A percentile compares a stretch with the other conserved stretches of the same genome.
Evolutionary conservation across 2,797 vertebrate genomes (phyloP).

Genomic region (Poeciliopsis paucimaculata): DNA sequence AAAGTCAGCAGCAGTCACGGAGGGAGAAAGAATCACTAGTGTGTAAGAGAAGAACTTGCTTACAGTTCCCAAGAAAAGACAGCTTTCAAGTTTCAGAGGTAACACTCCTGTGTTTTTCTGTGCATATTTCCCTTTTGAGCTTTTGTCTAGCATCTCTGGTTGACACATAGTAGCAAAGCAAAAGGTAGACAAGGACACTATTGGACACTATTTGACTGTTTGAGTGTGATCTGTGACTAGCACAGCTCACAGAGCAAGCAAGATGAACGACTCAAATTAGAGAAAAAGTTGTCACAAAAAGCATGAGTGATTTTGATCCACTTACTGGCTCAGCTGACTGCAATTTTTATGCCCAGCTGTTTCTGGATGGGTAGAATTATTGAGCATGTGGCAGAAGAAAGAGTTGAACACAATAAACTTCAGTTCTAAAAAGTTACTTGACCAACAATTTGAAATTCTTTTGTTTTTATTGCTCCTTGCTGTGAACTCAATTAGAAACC

Average conservation of each 20-base stretch:
- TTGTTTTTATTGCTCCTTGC: not conserved
- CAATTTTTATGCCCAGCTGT: not conserved
- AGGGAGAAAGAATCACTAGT: conserved; percentile 49
- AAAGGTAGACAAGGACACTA: conserved; percentile 53
- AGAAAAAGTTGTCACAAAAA: not conserved
- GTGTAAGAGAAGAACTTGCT: conserved; percentile 66
- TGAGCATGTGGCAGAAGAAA: not conserved
- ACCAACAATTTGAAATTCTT: not conserved
- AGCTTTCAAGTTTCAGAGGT: conserved; percentile 28
- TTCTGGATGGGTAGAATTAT: not conserved
- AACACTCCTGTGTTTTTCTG: not conserved
- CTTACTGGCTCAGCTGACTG: not conserved
- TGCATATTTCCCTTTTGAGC: conserved; percentile 16
- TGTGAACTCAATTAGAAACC: not conserved
- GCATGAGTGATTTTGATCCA: not conserved
- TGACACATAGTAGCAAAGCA: conserved; percentile 47
- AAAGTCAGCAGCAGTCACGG: conserved; percentile 62
- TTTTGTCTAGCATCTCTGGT: conserved; percentile 40
- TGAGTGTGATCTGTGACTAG: conserved; percentile 50
- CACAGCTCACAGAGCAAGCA: conserved; percentile 42
- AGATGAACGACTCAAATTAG: conserved; percentile 4
- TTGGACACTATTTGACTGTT: conserved; percentile 50
- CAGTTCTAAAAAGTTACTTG: not conserved
- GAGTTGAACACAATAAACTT: not conserved
- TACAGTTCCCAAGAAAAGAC: conserved; percentile 51